phyloP scores from a whole-genome alignment of 2,113 vertebrate species.

The Nycticebus coucang region DNA sequence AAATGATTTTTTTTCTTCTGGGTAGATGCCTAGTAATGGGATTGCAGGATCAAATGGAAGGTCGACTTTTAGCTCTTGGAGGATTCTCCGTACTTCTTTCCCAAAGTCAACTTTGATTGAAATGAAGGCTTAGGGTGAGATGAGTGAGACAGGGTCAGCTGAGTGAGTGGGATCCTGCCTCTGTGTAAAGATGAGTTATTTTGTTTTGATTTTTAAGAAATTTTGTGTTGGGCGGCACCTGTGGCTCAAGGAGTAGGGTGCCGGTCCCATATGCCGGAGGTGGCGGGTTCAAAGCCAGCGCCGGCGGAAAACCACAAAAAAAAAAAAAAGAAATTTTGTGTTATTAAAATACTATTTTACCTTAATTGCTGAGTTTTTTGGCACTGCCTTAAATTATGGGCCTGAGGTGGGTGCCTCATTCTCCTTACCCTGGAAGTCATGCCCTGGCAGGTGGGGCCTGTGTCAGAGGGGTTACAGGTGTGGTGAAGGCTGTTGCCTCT shows the following conservation, averaged over 20 bases:
- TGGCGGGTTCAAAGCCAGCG: no score
- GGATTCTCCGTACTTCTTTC: no score
- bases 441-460: not conserved
- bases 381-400: not conserved
- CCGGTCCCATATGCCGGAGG: no score
- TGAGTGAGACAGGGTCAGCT: not conserved
- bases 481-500: not conserved
- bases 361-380: not conserved
- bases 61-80: no score
- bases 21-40: no score
- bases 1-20: no score
- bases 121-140: not conserved
- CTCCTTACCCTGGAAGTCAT: not conserved
- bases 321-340: no score
- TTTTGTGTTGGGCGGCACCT: no score
- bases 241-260: no score
- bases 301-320: no score
- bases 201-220: not conserved
- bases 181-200: not conserved
- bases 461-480: no score
- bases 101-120: not conserved
- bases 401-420: not conserved
- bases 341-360: not conserved
- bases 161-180: not conserved
- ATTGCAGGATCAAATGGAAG: no score